Conservation (phyloP, 1,140 invertebrate genomes). For the Drusus annulatus region DNA sequence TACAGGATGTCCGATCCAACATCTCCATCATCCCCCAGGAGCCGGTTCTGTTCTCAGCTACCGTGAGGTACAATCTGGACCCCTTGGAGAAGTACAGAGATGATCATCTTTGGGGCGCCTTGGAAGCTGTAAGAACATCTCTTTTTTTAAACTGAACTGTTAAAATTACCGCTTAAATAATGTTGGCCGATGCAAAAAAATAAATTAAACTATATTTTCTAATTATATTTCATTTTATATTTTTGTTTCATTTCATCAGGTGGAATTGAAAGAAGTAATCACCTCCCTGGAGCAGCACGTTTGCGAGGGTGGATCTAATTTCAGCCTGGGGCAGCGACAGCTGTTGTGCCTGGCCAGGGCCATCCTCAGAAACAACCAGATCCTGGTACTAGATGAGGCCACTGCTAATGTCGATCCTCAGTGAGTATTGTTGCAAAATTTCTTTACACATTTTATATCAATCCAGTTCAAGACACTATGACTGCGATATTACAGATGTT, state of each 20-base stretch:
- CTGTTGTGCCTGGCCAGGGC: slow-evolving; percentile 83
- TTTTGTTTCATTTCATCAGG: slow-evolving; percentile 59
- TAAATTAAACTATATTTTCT: too few relatives aligned
- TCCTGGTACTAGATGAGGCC: slow-evolving; percentile 82
- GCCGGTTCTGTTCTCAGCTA: slow-evolving; percentile 86
- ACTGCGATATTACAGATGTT: too few relatives aligned
- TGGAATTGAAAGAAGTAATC: slow-evolving; percentile 71
- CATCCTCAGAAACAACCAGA: slow-evolving; percentile 79
- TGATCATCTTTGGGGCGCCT: slow-evolving; percentile 64
- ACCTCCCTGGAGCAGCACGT: slow-evolving; percentile 74
- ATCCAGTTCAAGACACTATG: too few relatives aligned
- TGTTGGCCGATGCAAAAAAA: too few relatives aligned
- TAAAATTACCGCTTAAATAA: too few relatives aligned
- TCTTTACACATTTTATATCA: too few relatives aligned
- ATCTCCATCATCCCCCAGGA: slow-evolving; percentile 90
- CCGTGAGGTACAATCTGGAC: slow-evolving; percentile 88
- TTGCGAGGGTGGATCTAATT: slow-evolving; percentile 76
- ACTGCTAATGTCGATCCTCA: slow-evolving; percentile 77
- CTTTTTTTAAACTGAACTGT: too few relatives aligned
- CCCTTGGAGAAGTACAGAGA: slow-evolving; percentile 83
- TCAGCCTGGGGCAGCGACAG: slow-evolving; percentile 83
- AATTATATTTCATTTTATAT: too few relatives aligned
- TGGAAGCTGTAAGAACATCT: slow-evolving; percentile 61
- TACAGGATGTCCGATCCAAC: slow-evolving; percentile 75
- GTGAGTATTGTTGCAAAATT: slow-evolving; percentile 62